Conservation (phyloP, 2,888 invertebrate genomes). For the Lasioglossum vierecki region DNA sequence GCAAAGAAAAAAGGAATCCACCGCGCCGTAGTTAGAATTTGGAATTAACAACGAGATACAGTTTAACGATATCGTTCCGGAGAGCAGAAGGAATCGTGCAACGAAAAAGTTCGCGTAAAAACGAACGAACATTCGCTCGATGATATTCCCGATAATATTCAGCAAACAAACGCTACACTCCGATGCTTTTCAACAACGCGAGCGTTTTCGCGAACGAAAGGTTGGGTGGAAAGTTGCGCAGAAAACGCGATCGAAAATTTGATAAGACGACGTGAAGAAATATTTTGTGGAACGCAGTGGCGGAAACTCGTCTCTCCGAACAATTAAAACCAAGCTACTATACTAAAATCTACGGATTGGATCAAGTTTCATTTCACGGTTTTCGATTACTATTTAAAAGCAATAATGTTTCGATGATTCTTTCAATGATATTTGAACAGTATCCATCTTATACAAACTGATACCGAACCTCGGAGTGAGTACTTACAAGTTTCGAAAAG, state of each 20-base stretch:
- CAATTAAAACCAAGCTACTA: too few relatives aligned
- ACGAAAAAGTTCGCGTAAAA: not conserved
- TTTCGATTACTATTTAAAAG: too few relatives aligned
- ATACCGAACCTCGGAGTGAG: too few relatives aligned
- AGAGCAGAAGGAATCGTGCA: not conserved
- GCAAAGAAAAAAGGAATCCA: not conserved
- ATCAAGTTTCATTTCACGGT: too few relatives aligned
- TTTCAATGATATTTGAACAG: too few relatives aligned
- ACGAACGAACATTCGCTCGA: conserved; percentile 19
- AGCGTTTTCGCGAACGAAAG: not conserved
- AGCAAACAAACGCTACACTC: not conserved
- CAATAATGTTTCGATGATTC: too few relatives aligned
- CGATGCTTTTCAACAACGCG: conserved; percentile 2
- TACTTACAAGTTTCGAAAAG: too few relatives aligned
- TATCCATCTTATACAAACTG: too few relatives aligned
- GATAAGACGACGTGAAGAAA: not conserved
- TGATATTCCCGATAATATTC: conserved; percentile 34
- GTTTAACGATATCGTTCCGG: conserved; percentile 6
- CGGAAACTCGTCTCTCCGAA: too few relatives aligned
- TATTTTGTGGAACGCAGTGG: not conserved
- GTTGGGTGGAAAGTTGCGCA: not conserved
- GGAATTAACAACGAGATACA: conserved; percentile 4
- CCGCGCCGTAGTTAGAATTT: conserved; percentile 2
- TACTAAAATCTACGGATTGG: too few relatives aligned
- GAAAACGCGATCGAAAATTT: not conserved